Evolutionary conservation across 2,113 vertebrate species (phyloP).

Genomic region (Coreoperca whiteheadi): DNA sequence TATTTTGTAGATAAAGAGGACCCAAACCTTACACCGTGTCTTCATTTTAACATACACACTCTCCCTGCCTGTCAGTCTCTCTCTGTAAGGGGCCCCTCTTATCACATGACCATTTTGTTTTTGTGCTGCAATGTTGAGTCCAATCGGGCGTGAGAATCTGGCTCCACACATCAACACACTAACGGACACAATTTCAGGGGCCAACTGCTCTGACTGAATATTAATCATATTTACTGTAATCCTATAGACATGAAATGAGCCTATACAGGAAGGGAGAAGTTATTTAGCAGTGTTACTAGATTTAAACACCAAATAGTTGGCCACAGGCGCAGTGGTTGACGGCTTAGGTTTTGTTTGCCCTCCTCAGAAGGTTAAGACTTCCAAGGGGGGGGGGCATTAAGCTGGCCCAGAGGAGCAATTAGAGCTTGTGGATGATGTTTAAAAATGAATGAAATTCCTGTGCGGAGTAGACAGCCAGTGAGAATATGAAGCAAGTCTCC

Average conservation of each 20-base stretch:
- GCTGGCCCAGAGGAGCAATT: conserved; percentile 59
- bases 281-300: background rate
- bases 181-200: conserved; percentile 44
- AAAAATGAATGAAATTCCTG: conserved; percentile 76
- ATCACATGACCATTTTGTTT: conserved; percentile 79
- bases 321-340: background rate
- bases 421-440: conserved; percentile 71
- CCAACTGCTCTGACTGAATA: conserved; percentile 35
- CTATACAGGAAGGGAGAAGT: background rate
- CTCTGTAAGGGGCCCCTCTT: conserved; percentile 55
- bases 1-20: conserved; percentile 57
- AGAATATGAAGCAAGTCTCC: conserved; percentile 53
- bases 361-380: conserved; percentile 39
- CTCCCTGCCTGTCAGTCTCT: conserved; percentile 7
- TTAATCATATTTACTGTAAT: conserved; percentile 41
- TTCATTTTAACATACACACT: conserved; percentile 36
- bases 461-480: conserved; percentile 42
- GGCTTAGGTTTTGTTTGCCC: conserved; percentile 54
- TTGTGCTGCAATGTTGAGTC: conserved; percentile 67
- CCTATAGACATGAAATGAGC: background rate
- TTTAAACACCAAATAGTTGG: conserved; percentile 28
- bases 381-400: conserved; percentile 26
- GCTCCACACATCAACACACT: conserved; percentile 57
- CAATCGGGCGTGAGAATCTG: conserved; percentile 68
- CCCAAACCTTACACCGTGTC: conserved; percentile 41